phyloP scores from a whole-genome alignment of 2,888 invertebrate genomes.

The Dinocampus coccinellae region DNA sequence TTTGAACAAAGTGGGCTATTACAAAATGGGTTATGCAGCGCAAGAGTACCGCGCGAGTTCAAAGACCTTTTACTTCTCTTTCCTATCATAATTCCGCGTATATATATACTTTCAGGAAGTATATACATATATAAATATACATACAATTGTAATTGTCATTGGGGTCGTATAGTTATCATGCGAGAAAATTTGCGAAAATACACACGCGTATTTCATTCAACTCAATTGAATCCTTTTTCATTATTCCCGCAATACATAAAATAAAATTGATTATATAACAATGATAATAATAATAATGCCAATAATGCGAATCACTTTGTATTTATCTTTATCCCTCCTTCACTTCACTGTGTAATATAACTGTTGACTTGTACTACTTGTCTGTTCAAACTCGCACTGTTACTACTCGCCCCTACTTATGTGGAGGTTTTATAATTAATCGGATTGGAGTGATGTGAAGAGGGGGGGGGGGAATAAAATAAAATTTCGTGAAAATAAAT shows the following conservation, averaged over 20 bases:
- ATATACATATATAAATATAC: slow-evolving; percentile 15
- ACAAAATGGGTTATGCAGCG: slow-evolving; percentile 69
- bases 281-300: too few relatives aligned
- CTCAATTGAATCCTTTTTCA: too few relatives aligned
- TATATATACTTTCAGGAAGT: slow-evolving; percentile 57
- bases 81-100: slow-evolving; percentile 51
- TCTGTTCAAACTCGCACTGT: too few relatives aligned
- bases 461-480: background rate
- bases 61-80: slow-evolving; percentile 57
- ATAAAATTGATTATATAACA: too few relatives aligned
- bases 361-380: background rate
- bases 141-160: background rate
- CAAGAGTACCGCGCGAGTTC: slow-evolving; percentile 64
- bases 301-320: too few relatives aligned
- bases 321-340: too few relatives aligned
- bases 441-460: too few relatives aligned
- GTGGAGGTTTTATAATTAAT: too few relatives aligned
- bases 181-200: background rate
- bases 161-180: background rate
- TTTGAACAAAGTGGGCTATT: slow-evolving; percentile 67
- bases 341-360: background rate
- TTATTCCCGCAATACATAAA: too few relatives aligned
- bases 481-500: slow-evolving; percentile 7
- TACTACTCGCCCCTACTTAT: too few relatives aligned
- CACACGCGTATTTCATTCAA: too few relatives aligned